Conservation (phyloP, 1,140 invertebrate species). For the Calliphora vicina region DNA sequence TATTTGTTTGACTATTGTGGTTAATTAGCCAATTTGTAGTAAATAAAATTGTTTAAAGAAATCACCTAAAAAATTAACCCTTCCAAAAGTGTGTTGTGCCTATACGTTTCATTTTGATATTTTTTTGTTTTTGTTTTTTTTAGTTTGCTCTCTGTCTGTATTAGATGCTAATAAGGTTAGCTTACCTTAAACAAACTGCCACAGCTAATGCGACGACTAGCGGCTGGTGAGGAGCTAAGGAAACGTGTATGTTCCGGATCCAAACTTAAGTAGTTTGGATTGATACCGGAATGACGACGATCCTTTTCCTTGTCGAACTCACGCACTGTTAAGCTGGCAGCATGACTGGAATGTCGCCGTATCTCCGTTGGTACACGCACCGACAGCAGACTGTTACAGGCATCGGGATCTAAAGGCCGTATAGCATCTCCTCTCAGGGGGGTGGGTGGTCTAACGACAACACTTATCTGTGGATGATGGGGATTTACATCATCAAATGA, state of each 20-base stretch:
- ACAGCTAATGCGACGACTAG: slow-evolving; percentile 79
- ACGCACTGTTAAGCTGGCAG: slow-evolving; percentile 55
- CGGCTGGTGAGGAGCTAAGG: slow-evolving; percentile 74
- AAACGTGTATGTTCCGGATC: slow-evolving; percentile 70
- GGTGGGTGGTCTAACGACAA: slow-evolving; percentile 76
- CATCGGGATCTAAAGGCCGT: slow-evolving; percentile 42
- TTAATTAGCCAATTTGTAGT: neutral
- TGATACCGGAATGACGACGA: slow-evolving; percentile 66
- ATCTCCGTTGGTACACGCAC: slow-evolving; percentile 52
- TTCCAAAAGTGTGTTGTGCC: neutral
- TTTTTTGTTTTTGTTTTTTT: neutral
- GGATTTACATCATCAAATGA: slow-evolving; percentile 64
- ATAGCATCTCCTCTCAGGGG: slow-evolving; percentile 65
- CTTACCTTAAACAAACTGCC: slow-evolving; percentile 77
- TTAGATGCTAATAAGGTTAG: neutral
- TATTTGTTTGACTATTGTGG: neutral
- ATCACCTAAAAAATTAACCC: neutral
- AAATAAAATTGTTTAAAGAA: neutral
- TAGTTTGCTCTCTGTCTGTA: neutral
- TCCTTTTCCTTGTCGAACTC: slow-evolving; percentile 63
- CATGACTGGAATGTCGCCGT: slow-evolving; percentile 60
- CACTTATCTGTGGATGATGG: slow-evolving; percentile 69
- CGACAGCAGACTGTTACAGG: slow-evolving; percentile 41
- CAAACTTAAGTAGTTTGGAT: slow-evolving; percentile 69
- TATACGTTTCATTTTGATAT: neutral